Base-by-base conservation (phyloP, 2,888 invertebrate genomes). In the Criorhina ranunculi region DNA sequence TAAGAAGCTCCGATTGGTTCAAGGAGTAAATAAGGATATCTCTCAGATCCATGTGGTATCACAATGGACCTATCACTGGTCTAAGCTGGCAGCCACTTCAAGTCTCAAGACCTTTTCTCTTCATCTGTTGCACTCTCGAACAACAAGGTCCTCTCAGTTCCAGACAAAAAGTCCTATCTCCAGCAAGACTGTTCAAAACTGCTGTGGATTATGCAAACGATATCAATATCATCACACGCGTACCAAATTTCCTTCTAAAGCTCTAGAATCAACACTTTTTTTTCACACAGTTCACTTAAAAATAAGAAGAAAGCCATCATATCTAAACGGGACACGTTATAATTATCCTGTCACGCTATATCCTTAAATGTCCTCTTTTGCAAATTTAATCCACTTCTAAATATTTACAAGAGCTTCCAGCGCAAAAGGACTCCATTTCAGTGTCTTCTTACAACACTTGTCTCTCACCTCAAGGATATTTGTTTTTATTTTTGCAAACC, bases 331-430 rank as follows among this genome's bases (percentile, higher is more conserved):
- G 62, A 49, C 51, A 70, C 75, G 75, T 76, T 64, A 76, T 80
- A 80, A 87, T 88, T 88, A 89, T 89, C 88, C 89, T 89, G 89
- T 90, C 89, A 87, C 86, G 85, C 88, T 89, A 89, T 90, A 88
- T 90, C 88, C 87, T 87, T 77, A 67, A 85, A 64, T 78, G 87
- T 57, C 77, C 87, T 88, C 88, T 51, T 87, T 67, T 19, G 69
- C 44, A 86, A 86, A 81, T 81, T 86, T 86, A 86, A 86, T 86
- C 86, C 86, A 77, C 86, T 70, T 81, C 70, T 46, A 76, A 80
- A 80, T 79, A 80, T 85, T 85, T 85, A 60, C 80, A 70, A 80
- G 64, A 46, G 51, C 35, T 55, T 19, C n/a, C 2, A 11, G 46
- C 62, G 35, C 37, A 24, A n/a, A 24, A 67, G 37, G 49, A 59